Percentiles rank a stretch among this genome's conserved stretches.
Conservation (phyloP, 2,113 vertebrate genomes). For the Acanthisitta chloris region DNA sequence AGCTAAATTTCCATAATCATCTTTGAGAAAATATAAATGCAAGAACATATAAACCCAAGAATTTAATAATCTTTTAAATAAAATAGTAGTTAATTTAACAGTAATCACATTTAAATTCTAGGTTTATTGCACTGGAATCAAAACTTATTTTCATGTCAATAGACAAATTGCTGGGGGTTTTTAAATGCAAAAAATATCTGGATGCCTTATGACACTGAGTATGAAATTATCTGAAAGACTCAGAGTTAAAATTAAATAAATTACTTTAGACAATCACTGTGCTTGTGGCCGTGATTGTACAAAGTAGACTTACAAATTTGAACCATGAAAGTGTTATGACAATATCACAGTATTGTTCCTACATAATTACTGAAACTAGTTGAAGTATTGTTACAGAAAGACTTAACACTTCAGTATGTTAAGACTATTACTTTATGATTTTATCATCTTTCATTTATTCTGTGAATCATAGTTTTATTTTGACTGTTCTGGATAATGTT, state of each 20-base stretch:
- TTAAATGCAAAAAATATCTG: not conserved
- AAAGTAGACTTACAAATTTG: not conserved
- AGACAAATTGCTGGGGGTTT: not conserved
- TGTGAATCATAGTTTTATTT: not conserved
- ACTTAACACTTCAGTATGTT: not conserved
- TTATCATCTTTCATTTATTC: not conserved
- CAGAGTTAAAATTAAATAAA: not conserved
- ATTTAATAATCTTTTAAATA: not conserved
- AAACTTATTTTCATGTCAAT: not conserved
- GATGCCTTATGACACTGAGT: not conserved
- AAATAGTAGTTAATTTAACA: not conserved
- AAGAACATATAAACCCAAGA: not conserved
- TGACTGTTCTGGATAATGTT: not conserved
- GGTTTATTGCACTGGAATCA: not conserved
- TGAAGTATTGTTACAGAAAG: not conserved
- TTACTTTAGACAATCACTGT: not conserved
- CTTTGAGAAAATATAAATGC: not conserved
- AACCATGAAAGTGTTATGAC: not conserved
- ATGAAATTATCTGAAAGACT: not conserved
- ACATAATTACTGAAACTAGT: not conserved
- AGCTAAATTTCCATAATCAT: not conserved
- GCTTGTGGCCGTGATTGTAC: not conserved
- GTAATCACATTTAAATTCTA: not conserved
- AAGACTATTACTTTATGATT: not conserved
- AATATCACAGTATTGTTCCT: not conserved